These are phyloP conservation scores for Adelphocoris suturalis DNA, from an alignment of 2,888 invertebrate species.

Conservation along the genomic window DNA sequence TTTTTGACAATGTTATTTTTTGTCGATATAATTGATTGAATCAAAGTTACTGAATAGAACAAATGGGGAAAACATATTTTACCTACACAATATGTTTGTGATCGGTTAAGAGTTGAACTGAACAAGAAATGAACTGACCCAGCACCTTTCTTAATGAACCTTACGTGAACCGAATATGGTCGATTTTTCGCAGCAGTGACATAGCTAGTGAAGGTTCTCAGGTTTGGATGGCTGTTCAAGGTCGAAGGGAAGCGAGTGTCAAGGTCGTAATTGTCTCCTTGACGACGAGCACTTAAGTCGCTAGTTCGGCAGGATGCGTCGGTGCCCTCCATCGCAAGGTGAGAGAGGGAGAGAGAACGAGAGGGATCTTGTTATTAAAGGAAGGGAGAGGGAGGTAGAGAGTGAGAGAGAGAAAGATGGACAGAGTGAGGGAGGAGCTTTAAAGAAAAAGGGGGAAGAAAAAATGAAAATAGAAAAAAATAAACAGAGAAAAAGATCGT, in stretches of 20 bases:
- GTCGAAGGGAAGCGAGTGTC: neutral
- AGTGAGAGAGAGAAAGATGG: neutral
- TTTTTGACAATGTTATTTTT: no score
- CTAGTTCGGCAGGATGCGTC: neutral
- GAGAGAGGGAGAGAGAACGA: neutral
- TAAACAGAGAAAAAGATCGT: neutral
- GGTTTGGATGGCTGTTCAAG: neutral
- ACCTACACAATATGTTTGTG: no score
- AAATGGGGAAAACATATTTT: no score
- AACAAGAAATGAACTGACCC: no score
- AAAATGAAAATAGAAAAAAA: constrained; percentile 14
- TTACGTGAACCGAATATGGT: no score
- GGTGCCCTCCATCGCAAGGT: neutral
- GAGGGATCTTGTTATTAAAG: neutral
- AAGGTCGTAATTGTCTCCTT: neutral
- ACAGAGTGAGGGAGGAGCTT: neutral
- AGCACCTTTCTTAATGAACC: no score
- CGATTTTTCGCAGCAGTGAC: no score
- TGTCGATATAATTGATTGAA: no score
- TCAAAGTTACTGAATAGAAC: no score
- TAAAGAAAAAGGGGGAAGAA: neutral
- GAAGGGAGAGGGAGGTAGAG: neutral
- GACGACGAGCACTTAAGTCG: neutral
- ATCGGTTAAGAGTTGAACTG: no score
- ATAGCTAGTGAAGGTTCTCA: no score